Percentiles rank a stretch among this genome's conserved stretches.
These are phyloP conservation scores for Apamea sordens DNA, from an alignment of 2,888 invertebrate species.

Conservation along the genomic window DNA sequence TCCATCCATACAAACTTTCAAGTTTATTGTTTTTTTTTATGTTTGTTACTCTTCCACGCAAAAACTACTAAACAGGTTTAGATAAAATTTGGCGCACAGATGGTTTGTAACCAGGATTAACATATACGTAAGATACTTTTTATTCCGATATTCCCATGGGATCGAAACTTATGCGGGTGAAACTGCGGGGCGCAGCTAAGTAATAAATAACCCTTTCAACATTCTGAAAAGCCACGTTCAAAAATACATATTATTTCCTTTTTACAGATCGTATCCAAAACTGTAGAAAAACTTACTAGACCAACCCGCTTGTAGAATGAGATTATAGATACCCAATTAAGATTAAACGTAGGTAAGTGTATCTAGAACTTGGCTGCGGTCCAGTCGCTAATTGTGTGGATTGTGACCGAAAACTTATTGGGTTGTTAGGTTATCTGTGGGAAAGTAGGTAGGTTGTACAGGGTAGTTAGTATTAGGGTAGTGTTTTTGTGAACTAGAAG, in stretches of 20 bases:
- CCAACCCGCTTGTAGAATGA: slow-evolving; percentile 1
- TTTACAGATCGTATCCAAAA: not conserved
- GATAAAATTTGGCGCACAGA: too few species aligned
- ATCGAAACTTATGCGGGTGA: too few species aligned
- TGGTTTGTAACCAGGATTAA: too few species aligned
- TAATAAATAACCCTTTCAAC: not conserved
- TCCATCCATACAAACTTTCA: too few species aligned
- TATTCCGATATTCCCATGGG: too few species aligned
- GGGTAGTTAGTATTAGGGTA: not conserved
- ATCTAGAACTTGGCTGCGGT: slow-evolving; percentile 41
- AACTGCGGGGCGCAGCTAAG: too few species aligned
- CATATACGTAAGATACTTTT: too few species aligned
- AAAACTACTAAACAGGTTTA: too few species aligned
- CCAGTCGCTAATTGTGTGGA: slow-evolving; percentile 45
- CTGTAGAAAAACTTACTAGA: not conserved
- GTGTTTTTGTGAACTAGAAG: not conserved
- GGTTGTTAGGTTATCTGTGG: slow-evolving; percentile 11
- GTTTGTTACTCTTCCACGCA: too few species aligned
- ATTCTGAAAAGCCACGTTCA: not conserved
- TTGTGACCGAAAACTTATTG: slow-evolving; percentile 42
- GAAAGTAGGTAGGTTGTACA: not conserved
- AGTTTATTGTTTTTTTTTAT: too few species aligned
- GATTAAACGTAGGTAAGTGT: slow-evolving; percentile 38
- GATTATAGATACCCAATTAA: slow-evolving; percentile 39
- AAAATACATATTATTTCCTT: not conserved